phyloP scores from a whole-genome alignment of 2,113 vertebrate genomes.

The Crotalus viridis region DNA sequence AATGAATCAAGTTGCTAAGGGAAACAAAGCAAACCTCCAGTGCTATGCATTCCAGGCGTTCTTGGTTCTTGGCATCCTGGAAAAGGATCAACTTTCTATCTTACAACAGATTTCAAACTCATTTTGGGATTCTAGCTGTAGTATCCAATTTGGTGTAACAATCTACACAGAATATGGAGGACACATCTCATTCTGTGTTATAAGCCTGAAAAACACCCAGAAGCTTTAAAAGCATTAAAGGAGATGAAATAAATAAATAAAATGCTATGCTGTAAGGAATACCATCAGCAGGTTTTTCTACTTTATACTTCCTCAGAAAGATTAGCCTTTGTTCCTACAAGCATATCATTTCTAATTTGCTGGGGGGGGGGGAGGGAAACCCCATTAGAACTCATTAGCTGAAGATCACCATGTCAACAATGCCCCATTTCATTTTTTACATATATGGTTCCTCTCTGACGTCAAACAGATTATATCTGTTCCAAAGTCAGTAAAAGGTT shows the following conservation, averaged over 20 bases:
- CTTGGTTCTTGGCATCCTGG: constrained; percentile 85
- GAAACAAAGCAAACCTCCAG: constrained; percentile 97
- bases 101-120: constrained; percentile 44
- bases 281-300: constrained; percentile 12
- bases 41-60: constrained; percentile 91
- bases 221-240: constrained; percentile 42
- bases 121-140: constrained; percentile 47
- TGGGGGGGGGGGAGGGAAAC: neutral
- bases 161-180: constrained; percentile 21
- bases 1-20: constrained; percentile 83
- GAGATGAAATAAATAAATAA: constrained; percentile 19
- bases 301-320: constrained; percentile 21
- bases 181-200: constrained; percentile 44
- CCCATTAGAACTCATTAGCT: constrained; percentile 30
- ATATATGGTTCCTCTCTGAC: constrained; percentile 15
- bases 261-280: neutral
- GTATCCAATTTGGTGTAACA: constrained; percentile 28
- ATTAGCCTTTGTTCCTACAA: constrained; percentile 34
- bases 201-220: constrained; percentile 14
- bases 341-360: constrained; percentile 19
- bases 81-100: constrained; percentile 53
- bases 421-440: constrained; percentile 6
- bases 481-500: constrained; percentile 54
- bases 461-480: constrained; percentile 44
- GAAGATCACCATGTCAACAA: constrained; percentile 44